Base-by-base conservation (phyloP, 1,140 invertebrate genomes). In the Cotesia typhae region DNA sequence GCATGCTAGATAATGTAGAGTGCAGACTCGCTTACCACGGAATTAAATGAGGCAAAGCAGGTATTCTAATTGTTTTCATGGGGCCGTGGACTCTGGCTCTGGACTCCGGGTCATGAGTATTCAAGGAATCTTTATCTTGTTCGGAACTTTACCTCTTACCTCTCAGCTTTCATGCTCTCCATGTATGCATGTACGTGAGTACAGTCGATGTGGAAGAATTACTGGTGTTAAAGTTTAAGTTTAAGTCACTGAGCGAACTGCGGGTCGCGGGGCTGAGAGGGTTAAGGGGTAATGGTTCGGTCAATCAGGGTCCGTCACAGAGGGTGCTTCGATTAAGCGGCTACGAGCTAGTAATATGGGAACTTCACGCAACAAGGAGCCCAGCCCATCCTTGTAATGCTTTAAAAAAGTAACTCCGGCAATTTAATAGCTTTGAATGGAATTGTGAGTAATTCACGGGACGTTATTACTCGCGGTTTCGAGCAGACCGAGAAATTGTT, bases 291-390 rank as follows among this genome's bases (percentile, higher is more conserved):
- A 70, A 69, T 57, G 52, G 61, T 57, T 67, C 68, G 69, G 51
- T 72, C 71, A 63, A 75, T 75, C 70, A 71, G 66, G 47, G 71
- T 60, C 67, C 75, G 75, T 76, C 75, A 76, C 75, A 76, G 72
- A 74, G 72, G 72, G 72, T 74, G 72, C 72, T 67, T 74, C 72
- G 70, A 74, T 74, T 74, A 76, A 76, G 70, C 72, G 75, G 59
- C 69, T 53, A 35, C 51, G 63, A 59, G 52, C 36, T 17, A 63
- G 67, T 67, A 72, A 72, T 74, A 76, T 76, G 75, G 70, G 75
- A 76, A 76, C 75, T 74, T 74, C 59, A 72, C 66, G 75, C 75
- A 70, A 74, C 67, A 51, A 67, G 36, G 71, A 65, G 72, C 72
- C 72, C 75, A 76, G 69, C 72, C 75, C 70, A 74, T 74, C 75